Conservation (phyloP, 2,797 vertebrate species). For the Etheostoma perlongum region DNA sequence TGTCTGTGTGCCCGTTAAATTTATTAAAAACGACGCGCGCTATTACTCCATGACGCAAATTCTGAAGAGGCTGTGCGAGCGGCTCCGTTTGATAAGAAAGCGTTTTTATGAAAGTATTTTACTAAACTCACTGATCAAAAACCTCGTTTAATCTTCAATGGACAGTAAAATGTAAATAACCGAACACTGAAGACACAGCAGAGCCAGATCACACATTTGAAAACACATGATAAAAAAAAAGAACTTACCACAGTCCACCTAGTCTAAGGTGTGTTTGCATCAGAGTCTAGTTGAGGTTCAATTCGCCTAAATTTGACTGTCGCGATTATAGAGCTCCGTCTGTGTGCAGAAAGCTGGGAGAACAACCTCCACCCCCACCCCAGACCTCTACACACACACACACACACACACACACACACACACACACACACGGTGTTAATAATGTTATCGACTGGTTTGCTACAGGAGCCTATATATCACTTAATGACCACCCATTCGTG, state of each 20-base stretch:
- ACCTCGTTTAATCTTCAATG: background rate
- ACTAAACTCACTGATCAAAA: background rate
- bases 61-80: no score
- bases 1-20: background rate
- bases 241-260: background rate
- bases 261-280: background rate
- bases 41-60: background rate
- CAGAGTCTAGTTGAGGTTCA: background rate
- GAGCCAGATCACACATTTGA: background rate
- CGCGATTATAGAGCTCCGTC: constrained; percentile 2
- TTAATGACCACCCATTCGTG: no score
- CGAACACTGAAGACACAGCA: no score
- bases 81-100: background rate
- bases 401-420: constrained; percentile 4
- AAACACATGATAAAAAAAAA: background rate
- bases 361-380: background rate
- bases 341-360: background rate
- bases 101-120: background rate
- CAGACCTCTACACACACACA: background rate
- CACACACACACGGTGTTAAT: background rate
- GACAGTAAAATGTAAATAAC: background rate
- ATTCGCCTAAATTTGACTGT: background rate
- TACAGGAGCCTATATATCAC: no score
- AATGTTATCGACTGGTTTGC: no score
- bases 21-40: background rate